Evolutionary conservation across 2,797 vertebrate species (phyloP).

Genomic region (Xenops minutus): DNA sequence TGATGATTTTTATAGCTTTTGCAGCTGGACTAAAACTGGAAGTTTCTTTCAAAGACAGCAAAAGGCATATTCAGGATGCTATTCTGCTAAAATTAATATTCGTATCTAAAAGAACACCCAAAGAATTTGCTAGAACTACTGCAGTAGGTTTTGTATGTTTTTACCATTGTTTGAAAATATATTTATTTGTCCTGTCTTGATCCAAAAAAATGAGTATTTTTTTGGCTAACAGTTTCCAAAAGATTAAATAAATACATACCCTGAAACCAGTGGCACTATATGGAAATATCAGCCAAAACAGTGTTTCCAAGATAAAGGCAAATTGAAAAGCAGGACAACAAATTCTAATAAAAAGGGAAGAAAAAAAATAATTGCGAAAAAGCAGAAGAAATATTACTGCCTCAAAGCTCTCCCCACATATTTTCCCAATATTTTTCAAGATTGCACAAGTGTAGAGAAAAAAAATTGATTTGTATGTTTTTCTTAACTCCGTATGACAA

Average conservation of each 20-base stretch:
- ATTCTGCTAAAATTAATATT: neutral
- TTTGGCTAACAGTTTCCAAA: neutral
- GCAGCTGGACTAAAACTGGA: neutral
- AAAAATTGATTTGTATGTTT: neutral
- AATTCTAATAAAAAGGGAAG: neutral
- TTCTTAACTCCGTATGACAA: neutral
- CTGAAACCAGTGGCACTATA: neutral
- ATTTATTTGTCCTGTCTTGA: neutral
- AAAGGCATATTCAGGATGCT: neutral
- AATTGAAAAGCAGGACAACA: neutral
- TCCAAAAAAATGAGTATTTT: rapidly evolving
- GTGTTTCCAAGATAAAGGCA: neutral
- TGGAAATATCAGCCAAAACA: neutral
- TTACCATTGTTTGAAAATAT: neutral
- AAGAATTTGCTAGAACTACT: neutral
- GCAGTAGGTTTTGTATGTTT: neutral
- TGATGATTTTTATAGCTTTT: neutral
- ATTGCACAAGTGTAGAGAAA: neutral
- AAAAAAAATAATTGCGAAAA: neutral
- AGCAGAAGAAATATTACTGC: neutral
- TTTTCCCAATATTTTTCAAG: neutral
- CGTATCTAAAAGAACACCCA: neutral
- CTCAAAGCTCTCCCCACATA: neutral
- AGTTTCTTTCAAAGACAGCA: neutral
- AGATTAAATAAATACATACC: neutral